Evolutionary conservation across 2,888 invertebrate species (phyloP).

Genomic region (Ennomos fuscantarius): DNA sequence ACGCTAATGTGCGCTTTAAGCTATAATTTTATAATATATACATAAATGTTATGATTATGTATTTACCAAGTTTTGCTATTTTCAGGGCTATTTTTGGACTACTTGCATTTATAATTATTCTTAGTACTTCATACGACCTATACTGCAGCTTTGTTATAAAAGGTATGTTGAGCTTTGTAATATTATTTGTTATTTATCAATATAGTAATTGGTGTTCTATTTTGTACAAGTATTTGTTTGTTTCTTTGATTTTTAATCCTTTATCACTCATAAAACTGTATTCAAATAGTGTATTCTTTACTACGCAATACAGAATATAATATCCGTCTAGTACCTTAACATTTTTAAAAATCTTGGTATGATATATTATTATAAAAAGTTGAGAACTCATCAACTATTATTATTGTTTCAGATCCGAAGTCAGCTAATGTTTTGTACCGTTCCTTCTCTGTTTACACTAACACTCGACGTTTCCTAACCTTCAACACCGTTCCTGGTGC

Average conservation of each 20-base stretch:
- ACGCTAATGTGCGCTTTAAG: no score
- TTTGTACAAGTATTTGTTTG: neutral
- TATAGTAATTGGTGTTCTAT: no score
- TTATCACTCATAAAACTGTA: no score
- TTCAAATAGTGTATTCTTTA: no score
- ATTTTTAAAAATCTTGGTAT: no score
- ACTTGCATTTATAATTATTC: slow-evolving; percentile 46
- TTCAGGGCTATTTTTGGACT: slow-evolving; percentile 60
- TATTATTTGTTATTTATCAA: no score
- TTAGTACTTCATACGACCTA: slow-evolving; percentile 60
- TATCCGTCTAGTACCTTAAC: no score
- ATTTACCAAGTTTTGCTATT: slow-evolving; percentile 1
- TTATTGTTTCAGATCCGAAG: slow-evolving; percentile 42
- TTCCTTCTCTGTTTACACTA: slow-evolving; percentile 70
- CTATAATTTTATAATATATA: no score
- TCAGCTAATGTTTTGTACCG: slow-evolving; percentile 43
- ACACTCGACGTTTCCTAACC: slow-evolving; percentile 64
- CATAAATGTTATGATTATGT: neutral
- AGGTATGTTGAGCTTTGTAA: slow-evolving; percentile 45
- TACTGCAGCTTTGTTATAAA: slow-evolving; percentile 47
- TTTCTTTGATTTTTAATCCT: neutral
- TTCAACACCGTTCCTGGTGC: slow-evolving; percentile 57
- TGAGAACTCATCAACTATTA: neutral
- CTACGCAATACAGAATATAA: no score
- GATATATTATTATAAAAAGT: no score